Evolutionary conservation across 2,888 invertebrate species (phyloP).

Genomic region (Hoplodrina ambigua): DNA sequence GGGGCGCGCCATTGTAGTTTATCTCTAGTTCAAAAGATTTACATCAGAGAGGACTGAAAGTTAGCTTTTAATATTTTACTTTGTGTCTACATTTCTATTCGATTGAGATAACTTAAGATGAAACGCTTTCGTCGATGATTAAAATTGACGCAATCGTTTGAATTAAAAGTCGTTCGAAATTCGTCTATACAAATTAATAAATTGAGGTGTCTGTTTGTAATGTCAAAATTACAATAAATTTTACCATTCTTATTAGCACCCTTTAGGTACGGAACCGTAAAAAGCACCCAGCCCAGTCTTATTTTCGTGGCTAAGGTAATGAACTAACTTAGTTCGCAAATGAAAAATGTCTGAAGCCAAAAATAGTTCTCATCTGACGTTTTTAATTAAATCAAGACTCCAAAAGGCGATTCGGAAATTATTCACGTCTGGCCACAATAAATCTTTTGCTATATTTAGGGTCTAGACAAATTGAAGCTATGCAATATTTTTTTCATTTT

Average conservation of each 20-base stretch:
- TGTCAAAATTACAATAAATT: too few relatives aligned
- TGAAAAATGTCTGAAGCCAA: slow-evolving; percentile 18
- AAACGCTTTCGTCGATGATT: too few relatives aligned
- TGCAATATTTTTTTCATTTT: too few relatives aligned
- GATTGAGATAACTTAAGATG: too few relatives aligned
- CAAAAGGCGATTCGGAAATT: slow-evolving; percentile 37
- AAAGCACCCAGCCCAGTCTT: background rate
- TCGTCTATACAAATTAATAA: too few relatives aligned
- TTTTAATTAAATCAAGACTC: slow-evolving; percentile 51
- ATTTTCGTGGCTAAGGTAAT: slow-evolving; percentile 7
- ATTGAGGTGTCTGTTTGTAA: too few relatives aligned
- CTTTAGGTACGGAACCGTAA: too few relatives aligned
- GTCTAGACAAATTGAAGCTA: slow-evolving; percentile 1
- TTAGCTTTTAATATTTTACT: background rate
- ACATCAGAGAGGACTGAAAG: background rate
- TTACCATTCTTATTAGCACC: too few relatives aligned
- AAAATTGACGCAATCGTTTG: too few relatives aligned
- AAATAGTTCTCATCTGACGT: slow-evolving; percentile 27
- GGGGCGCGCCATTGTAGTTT: too few relatives aligned
- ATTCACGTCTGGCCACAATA: slow-evolving; percentile 25
- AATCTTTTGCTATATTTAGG: slow-evolving; percentile 16
- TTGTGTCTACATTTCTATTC: background rate
- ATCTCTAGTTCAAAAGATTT: too few relatives aligned
- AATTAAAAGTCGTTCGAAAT: too few relatives aligned
- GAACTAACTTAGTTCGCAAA: slow-evolving; percentile 15